Evolutionary conservation across 2,888 invertebrate species (phyloP), one percentile per base, ranked within the genome.

Genomic region (Laothoe populi): DNA sequence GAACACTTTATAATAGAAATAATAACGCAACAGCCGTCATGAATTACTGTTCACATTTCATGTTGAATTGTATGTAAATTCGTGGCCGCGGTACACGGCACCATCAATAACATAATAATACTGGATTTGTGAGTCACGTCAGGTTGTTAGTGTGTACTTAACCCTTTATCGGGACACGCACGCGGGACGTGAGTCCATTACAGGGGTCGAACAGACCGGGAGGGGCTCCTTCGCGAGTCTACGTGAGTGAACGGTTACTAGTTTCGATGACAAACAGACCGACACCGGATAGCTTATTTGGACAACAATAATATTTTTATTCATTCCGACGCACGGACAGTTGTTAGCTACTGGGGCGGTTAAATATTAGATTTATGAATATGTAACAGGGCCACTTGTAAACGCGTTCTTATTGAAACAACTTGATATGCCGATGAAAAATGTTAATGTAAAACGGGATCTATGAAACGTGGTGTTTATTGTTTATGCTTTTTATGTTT

Each of bases 11-110:
- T 90, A 90, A 88, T 88, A 88, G 88, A 89, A 89, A 90, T 90
- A 88, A 89, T 90, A 89, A 89, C 84, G 86, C 79, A 85, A 87
- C 88, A 86, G 83, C 83, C 81, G 85, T 78, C 78, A 80, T 91
- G 90, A 92, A 84, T 89, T 91, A 91, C 91, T 90, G 88, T 84
- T 87, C 87, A 89, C 91, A 88, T 91, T 92, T 92, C 88, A 90
- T 90, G 90, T 91, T 91, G 91, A 92, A 91, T 90, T 90, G 90
- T 92, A 92, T 92, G 92, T 92, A 91, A 92, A 92, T 92, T 88
- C 75, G 84, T 82, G 83, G 83, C 84, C 87, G 81, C 84, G 80
- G 76, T 87, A 87, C 90, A 87, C 79, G 88, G 90, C 88, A 90
- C 87, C 90, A 88, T 90, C 92, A 92, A 92, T 91, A 92, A 92